Evolutionary conservation across 1,140 invertebrate species (phyloP), one percentile per base, ranked within the genome.

Genomic region (Diachasma alloeum): DNA sequence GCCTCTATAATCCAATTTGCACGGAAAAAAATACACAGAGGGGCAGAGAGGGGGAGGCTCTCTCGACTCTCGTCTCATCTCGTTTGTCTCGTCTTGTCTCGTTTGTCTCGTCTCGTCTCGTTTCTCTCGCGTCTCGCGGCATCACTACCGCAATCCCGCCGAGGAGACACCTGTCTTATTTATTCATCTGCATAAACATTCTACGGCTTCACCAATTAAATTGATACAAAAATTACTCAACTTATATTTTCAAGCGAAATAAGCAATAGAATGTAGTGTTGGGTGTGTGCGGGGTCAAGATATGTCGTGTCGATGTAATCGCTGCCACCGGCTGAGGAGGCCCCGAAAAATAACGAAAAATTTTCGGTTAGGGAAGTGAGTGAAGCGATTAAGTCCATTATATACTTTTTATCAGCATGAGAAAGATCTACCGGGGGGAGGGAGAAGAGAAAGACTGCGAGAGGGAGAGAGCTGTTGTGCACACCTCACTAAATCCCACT

Each of bases 271-370:
- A 26, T 46, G 9, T 11, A 31, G 31, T 31, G 31, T 31, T 31
- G 31, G 31, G 31, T 11, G 44, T 46, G 44, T n/a, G 17, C 10
- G 37, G 78, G 75, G 77, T 74, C 39, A 72, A 81, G 79, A 81
- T 81, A 77, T 63, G 74, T 79, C 78, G 79, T 81, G 80, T 68
- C 63, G 84, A 85, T 85, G 84, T 56, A 59, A 76, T 63, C n/a
- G 71, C n/a, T 46, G 48, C 19, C 36, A 36, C 67, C 37, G 36
- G 84, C 77, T 68, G 84, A 84, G 83, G 77, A 83, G 85, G 74
- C 85, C 87, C 82, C 87, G 87, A 88, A 89, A 89, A 90, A 88
- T 88, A 90, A 88, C 87, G 87, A 85, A 88, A 88, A 89, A 89
- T 86, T 87, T 87, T 83, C 19, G 56, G 19, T 81, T 82, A 84